Base-by-base conservation (phyloP, 2,797 vertebrate genomes). In the Bradypodion pumilum region DNA sequence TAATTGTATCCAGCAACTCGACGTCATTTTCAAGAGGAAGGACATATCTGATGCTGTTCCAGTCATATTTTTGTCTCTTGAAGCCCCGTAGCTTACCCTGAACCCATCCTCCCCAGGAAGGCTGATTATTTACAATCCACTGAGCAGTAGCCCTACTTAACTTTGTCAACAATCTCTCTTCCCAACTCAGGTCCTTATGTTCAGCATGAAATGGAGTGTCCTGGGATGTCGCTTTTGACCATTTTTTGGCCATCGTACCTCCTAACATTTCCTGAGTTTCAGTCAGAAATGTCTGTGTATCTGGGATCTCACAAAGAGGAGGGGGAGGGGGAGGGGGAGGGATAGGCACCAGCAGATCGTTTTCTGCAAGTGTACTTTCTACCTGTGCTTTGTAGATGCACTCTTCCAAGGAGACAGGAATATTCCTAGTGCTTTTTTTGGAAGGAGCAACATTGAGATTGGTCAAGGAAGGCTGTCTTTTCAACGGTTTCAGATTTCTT, bases 91-190 rank as follows among this genome's bases (percentile, higher is more conserved):
- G 91, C 25, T 89, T 91, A 63, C 66, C 82, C 56, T 93, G 86
- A 44, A 84, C 79, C 80, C 83, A 88, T 65, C 42, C 1, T 66
- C 79, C 32, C 91, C 91, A 2, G 82, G 32, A 78, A 0, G 92
- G 84, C 44, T 89, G 88, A 70, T 94, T 95, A 83, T 74, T 94
- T 81, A 92, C 89, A 78, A 95, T 93, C 94, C 94, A 93, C 21
- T 92, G 92, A 65, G 92, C 90, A 0, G 94, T 94, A 83, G 92
- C 91, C 74, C 94, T 95, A 69, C 90, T 91, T 75, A 93, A 80
- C 70, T 93, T 95, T 76, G 86, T 91, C 74, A 94, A 66, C 56
- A 94, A 69, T 0, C 89, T 76, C 56, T 91, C 91, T 60, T 95
- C 92, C 93, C 92, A 93, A 5, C 82, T 86, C 44, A 79, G 65